A percentile compares a stretch with the other conserved stretches of the same genome.
Evolutionary conservation across 2,797 vertebrate genomes (phyloP).

Genomic region (Neosilurus hyrtlii): DNA sequence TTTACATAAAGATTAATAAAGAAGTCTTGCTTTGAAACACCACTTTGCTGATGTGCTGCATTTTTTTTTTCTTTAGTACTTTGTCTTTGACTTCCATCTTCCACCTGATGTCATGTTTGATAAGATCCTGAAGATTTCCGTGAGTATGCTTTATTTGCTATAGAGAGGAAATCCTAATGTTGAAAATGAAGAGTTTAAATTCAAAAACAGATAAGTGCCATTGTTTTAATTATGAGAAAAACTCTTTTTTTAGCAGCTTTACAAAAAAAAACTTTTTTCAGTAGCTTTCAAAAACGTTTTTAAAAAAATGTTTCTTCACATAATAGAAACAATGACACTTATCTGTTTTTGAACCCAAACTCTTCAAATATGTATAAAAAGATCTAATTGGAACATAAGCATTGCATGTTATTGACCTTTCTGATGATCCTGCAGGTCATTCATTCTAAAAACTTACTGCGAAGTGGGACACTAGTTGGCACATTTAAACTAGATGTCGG

Average conservation of each 20-base stretch:
- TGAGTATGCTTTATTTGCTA: slow-evolving; percentile 71
- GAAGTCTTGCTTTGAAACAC: not conserved
- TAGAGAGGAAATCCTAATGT: not conserved
- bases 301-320: too few relatives aligned
- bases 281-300: too few relatives aligned
- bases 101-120: slow-evolving; percentile 96
- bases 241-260: too few relatives aligned
- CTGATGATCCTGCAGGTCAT: slow-evolving; percentile 78
- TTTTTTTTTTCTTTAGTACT: slow-evolving; percentile 76
- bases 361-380: not conserved
- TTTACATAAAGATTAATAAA: not conserved
- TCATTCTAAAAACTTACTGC: slow-evolving; percentile 95
- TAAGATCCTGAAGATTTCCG: slow-evolving; percentile 95
- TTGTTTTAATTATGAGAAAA: too few relatives aligned
- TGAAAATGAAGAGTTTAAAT: not conserved
- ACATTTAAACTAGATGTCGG: slow-evolving; percentile 94
- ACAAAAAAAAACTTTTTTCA: too few relatives aligned
- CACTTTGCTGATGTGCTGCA: not conserved
- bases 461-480: slow-evolving; percentile 91
- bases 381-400: not conserved
- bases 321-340: too few relatives aligned
- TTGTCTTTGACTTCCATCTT: slow-evolving; percentile 96
- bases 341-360: too few relatives aligned
- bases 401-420: not conserved
- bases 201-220: too few relatives aligned